A percentile compares a stretch with the other conserved stretches of the same genome.
Evolutionary conservation across 2,113 vertebrate genomes (phyloP).

Genomic region (Austrofundulus limnaeus): DNA sequence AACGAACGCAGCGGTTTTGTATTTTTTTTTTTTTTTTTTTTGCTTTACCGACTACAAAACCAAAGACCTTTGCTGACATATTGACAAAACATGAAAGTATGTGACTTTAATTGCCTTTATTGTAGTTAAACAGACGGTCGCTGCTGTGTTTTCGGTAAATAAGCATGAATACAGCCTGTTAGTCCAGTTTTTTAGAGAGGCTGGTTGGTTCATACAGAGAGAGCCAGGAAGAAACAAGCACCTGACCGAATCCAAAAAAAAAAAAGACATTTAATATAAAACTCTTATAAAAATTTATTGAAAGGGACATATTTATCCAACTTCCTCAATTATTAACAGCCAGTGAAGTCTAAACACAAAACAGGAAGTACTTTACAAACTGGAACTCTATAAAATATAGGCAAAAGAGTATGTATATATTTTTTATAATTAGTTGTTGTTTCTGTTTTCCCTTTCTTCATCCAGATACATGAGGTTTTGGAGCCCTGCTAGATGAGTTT

Average conservation of each 20-base stretch:
- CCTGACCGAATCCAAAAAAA: background rate
- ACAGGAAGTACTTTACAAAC: no score
- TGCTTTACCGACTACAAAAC: no score
- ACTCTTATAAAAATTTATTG: background rate
- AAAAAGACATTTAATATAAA: no score
- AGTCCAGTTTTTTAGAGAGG: no score
- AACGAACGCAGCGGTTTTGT: background rate
- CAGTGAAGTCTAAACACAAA: background rate
- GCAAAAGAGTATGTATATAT: no score
- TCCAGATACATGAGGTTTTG: conserved; percentile 77
- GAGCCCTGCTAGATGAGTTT: conserved; percentile 67
- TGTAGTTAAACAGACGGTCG: background rate
- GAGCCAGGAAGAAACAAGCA: no score
- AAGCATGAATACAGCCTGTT: background rate
- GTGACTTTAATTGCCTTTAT: background rate
- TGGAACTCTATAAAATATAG: no score
- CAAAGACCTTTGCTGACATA: background rate
- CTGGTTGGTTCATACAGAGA: no score
- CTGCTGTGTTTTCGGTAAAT: background rate
- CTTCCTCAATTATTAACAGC: conserved; percentile 19
- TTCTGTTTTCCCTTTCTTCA: background rate
- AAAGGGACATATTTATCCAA: background rate
- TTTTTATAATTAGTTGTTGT: no score
- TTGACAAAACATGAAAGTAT: background rate
- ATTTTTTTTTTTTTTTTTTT: no score